Percentiles rank a stretch among this genome's conserved stretches.
These are phyloP conservation scores for Theretra japonica DNA, from an alignment of 2,888 invertebrate species.

Conservation along the genomic window DNA sequence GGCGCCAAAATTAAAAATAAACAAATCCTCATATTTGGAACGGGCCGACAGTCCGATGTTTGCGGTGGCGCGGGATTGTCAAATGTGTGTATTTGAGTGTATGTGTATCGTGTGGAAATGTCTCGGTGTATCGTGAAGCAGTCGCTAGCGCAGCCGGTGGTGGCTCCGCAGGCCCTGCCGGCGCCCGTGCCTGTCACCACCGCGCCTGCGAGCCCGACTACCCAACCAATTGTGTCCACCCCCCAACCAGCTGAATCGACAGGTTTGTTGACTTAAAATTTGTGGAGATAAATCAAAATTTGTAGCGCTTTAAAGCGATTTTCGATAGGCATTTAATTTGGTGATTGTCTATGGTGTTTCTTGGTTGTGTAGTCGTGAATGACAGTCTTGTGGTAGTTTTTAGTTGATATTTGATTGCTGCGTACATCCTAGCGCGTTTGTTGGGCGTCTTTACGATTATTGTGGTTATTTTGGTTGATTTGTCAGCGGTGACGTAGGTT, in stretches of 20 bases:
- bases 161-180: slow-evolving; percentile 30
- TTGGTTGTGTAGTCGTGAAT: neutral
- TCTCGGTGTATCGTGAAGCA: slow-evolving; percentile 82
- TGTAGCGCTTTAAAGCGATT: neutral
- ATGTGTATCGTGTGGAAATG: slow-evolving; percentile 55
- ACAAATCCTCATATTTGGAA: slow-evolving; percentile 82
- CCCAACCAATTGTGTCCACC: slow-evolving; percentile 36
- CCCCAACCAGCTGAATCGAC: slow-evolving; percentile 55
- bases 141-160: slow-evolving; percentile 69
- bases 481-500: slow-evolving; percentile 18
- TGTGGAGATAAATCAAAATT: neutral
- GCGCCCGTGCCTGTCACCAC: slow-evolving; percentile 49
- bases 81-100: slow-evolving; percentile 48
- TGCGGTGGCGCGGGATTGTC: slow-evolving; percentile 68
- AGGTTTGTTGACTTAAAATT: slow-evolving; percentile 49
- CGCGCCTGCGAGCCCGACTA: slow-evolving; percentile 50
- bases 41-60: slow-evolving; percentile 80
- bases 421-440: neutral
- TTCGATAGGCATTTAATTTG: neutral
- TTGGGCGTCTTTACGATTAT: slow-evolving; percentile 20
- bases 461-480: slow-evolving; percentile 23
- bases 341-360: neutral
- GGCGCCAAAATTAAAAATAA: slow-evolving; percentile 84
- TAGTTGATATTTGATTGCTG: slow-evolving; percentile 1
- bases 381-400: neutral